Evolutionary conservation across 2,113 vertebrate species (phyloP).

Genomic region (Oryzias celebensis): DNA sequence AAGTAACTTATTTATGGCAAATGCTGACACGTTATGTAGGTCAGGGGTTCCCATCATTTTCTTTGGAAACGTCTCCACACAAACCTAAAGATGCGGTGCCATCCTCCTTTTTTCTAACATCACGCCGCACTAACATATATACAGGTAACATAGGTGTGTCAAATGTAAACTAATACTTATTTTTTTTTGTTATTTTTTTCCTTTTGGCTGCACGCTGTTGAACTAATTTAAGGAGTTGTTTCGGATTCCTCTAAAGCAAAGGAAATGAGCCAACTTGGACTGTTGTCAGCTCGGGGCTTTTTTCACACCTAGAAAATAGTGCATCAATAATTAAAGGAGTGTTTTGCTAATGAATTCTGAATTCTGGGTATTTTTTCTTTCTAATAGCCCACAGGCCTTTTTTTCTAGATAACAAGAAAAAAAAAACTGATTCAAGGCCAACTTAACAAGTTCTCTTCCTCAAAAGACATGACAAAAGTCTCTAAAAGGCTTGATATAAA

Average conservation of each 20-base stretch:
- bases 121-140: too few species aligned
- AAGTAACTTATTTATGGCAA: too few species aligned
- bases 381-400: constrained; percentile 17
- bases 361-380: constrained; percentile 37
- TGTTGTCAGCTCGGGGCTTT: constrained; percentile 32
- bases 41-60: too few species aligned
- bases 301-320: constrained; percentile 43
- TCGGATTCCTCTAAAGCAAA: constrained; percentile 26
- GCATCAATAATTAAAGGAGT: constrained; percentile 54
- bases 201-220: constrained; percentile 19
- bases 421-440: constrained; percentile 28
- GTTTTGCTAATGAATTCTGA: constrained; percentile 42
- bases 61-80: too few species aligned
- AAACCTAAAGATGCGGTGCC: too few species aligned
- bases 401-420: constrained; percentile 5
- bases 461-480: constrained; percentile 1
- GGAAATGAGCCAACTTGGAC: constrained; percentile 46
- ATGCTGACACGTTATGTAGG: too few species aligned
- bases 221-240: constrained; percentile 26
- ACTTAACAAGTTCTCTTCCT: constrained; percentile 19
- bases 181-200: constrained; percentile 4
- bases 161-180: constrained; percentile 8
- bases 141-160: neutral
- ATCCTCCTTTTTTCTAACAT: too few species aligned
- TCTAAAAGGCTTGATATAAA: constrained; percentile 28